A percentile compares a stretch with the other conserved stretches of the same genome.
These are phyloP conservation scores for Drosophila kanekoi DNA, from an alignment of 2,888 invertebrate genomes.

Conservation along the genomic window DNA sequence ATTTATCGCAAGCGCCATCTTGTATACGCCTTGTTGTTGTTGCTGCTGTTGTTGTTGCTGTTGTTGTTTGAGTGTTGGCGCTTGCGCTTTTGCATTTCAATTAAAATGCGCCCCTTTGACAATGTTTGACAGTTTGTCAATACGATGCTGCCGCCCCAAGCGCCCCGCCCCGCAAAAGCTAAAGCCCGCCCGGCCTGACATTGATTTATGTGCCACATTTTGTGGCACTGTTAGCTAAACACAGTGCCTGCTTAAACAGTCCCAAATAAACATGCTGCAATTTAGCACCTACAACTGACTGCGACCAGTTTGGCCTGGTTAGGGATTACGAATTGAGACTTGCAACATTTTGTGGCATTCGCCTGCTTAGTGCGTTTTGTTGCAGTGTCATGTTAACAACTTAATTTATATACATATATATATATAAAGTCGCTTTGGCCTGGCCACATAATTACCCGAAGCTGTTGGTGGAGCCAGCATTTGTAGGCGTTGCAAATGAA, in stretches of 20 bases:
- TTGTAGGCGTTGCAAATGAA: constrained; percentile 84
- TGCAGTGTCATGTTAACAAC: constrained; percentile 84
- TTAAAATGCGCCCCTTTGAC: constrained; percentile 73
- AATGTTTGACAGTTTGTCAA: constrained; percentile 80
- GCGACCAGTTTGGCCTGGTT: constrained; percentile 18
- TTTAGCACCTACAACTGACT: constrained; percentile 43
- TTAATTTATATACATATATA: constrained; percentile 84
- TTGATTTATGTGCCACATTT: constrained; percentile 66
- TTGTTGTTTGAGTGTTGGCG: constrained; percentile 65
- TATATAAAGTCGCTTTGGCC: constrained; percentile 48
- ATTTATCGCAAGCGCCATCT: constrained; percentile 75
- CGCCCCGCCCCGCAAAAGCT: neutral
- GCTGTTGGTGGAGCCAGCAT: constrained; percentile 16
- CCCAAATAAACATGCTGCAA: constrained; percentile 32
- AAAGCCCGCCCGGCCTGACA: constrained; percentile 33
- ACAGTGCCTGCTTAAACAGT: constrained; percentile 36
- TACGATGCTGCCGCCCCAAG: constrained; percentile 35
- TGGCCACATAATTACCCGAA: constrained; percentile 63
- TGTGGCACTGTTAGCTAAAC: constrained; percentile 42
- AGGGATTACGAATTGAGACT: constrained; percentile 19
- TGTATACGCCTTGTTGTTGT: constrained; percentile 47
- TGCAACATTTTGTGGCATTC: constrained; percentile 31
- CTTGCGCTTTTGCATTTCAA: constrained; percentile 82
- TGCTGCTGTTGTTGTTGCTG: constrained; percentile 23
- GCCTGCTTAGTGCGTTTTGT: constrained; percentile 72